Conservation (phyloP, 1,140 invertebrate genomes). For the Drosophila triauraria region DNA sequence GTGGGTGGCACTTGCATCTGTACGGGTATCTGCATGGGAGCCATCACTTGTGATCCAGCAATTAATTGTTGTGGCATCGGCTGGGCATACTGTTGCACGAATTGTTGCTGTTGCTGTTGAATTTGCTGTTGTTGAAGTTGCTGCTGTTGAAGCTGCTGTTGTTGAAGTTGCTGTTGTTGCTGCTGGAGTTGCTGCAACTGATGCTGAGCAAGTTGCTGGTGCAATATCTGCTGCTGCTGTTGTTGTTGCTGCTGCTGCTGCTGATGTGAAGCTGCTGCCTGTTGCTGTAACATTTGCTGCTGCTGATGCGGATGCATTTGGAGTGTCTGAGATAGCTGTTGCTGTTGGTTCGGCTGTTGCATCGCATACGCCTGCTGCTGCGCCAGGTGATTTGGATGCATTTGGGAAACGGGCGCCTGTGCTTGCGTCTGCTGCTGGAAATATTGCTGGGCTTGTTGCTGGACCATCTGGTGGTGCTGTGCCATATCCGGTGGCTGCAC, state of each 20-base stretch:
- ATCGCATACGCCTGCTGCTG: constrained; percentile 42
- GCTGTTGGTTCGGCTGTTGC: constrained; percentile 49
- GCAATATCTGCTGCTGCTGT: constrained; percentile 54
- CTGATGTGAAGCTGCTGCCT: constrained; percentile 49
- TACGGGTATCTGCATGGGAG: constrained; percentile 57
- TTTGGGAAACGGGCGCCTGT: constrained; percentile 23
- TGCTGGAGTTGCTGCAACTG: constrained; percentile 57
- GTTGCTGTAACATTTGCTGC: constrained; percentile 44
- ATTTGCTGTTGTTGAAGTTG: constrained; percentile 31
- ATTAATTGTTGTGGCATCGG: constrained; percentile 68
- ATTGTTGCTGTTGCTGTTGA: constrained; percentile 66
- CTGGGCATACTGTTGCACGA: constrained; percentile 73
- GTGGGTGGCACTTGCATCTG: constrained; percentile 66
- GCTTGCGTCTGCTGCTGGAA: constrained; percentile 47
- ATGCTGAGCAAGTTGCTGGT: constrained; percentile 49
- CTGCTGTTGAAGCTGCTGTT: constrained; percentile 48
- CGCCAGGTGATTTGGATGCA: constrained; percentile 39
- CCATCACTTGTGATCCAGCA: constrained; percentile 85
- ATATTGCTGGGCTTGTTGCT: constrained; percentile 57
- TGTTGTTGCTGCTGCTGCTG: constrained; percentile 44
- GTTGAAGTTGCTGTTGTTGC: constrained; percentile 28
- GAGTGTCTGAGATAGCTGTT: constrained; percentile 43
- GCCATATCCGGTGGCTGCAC: constrained; percentile 50
- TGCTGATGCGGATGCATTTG: constrained; percentile 53
- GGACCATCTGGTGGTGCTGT: constrained; percentile 65